Evolutionary conservation across 2,113 vertebrate species (phyloP), one percentile per base, ranked within the genome.

Genomic region (Hippocampus mohnikei): DNA sequence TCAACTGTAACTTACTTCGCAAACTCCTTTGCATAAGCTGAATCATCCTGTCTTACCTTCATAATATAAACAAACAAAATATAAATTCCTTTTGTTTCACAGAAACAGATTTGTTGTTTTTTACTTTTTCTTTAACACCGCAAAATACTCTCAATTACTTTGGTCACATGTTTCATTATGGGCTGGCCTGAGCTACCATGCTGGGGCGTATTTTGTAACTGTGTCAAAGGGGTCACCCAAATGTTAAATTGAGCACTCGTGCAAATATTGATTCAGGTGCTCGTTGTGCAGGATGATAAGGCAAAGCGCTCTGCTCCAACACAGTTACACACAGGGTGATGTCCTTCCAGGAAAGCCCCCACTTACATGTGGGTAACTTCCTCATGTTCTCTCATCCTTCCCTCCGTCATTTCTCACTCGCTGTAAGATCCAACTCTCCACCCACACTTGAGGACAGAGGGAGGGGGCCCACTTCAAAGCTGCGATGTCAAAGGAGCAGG

Each of bases 261-360:
- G 85, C 86, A 92, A 93, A 93, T 92, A 93, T 92, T 93, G 91
- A 92, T 93, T 91, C 91, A 93, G 88, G 91, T 93, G 92, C 89
- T 90, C 75, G 81, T 85, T 88, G 90, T 85, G 85, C 84, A 72
- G 87, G 88, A 87, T 79, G 90, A 91, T 92, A 90, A 92, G 91
- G 87, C 85, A 82, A 85, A 87, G 83, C 78, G 80, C 86, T 83
- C 78, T 18, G 74, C 83, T 81, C 81, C 70, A 53, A 85, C 84
- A 86, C 78, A 89, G 84, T 90, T 88, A 81, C 86, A 86, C 87
- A 91, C 84, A 85, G 88, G 81, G 86, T 87, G 87, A 90, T 90
- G 87, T 88, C 85, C 86, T 89, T 88, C 88, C 90, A 91, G 90
- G 92, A 91, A 91, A 91, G 84, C 87, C 90, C 86, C 90, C 82